Evolutionary conservation across 1,140 invertebrate genomes (phyloP).

Genomic region (Caerostris darwini): DNA sequence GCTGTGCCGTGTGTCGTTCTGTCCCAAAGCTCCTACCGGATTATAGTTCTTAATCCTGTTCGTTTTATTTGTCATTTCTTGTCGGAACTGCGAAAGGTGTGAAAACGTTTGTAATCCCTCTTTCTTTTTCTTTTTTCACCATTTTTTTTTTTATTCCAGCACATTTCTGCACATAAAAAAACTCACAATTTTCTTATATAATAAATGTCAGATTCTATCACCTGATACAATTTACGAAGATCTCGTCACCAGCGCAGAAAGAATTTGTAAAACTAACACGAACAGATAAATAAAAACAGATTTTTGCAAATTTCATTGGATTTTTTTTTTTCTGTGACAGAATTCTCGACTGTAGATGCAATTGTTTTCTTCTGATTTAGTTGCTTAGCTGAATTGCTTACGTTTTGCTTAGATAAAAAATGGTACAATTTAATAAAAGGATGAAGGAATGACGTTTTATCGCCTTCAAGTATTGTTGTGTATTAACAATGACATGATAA

Average conservation of each 20-base stretch:
- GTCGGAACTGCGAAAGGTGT: constrained; percentile 23
- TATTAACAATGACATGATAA: not conserved
- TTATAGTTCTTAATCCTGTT: constrained; percentile 62
- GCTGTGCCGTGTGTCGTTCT: not conserved
- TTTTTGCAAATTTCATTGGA: constrained; percentile 32
- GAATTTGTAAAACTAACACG: constrained; percentile 29
- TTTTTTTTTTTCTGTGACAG: not conserved
- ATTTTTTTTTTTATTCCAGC: not conserved
- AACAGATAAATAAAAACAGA: constrained; percentile 27
- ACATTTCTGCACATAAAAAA: constrained; percentile 17
- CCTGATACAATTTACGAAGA: constrained; percentile 28
- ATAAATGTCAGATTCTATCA: constrained; percentile 21
- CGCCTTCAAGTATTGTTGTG: not conserved
- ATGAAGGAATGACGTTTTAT: not conserved
- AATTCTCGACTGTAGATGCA: constrained; percentile 7
- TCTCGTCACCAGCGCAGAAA: not conserved
- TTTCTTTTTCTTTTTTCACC: not conserved
- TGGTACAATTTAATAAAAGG: constrained; percentile 4
- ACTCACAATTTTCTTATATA: not conserved
- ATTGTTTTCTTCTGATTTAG: constrained; percentile 19
- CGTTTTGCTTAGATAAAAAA: not conserved
- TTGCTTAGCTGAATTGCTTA: constrained; percentile 20
- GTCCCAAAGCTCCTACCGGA: constrained; percentile 37
- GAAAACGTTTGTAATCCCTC: constrained; percentile 58
- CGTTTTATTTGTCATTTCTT: constrained; percentile 46